Evolutionary conservation across 2,113 vertebrate species (phyloP).

Genomic region (Nycticorax nycticorax): DNA sequence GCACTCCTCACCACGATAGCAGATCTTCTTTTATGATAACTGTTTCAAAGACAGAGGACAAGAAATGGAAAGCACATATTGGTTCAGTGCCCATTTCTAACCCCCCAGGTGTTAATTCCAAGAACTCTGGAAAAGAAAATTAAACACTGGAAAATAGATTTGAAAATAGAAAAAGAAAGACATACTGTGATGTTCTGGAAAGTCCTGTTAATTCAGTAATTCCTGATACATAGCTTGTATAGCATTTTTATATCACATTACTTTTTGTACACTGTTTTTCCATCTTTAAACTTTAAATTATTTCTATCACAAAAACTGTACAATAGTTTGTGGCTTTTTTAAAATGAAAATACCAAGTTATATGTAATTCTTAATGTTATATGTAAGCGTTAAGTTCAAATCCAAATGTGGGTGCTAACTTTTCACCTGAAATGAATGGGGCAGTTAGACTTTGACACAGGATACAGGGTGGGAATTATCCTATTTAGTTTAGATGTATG

Average conservation of each 20-base stretch:
- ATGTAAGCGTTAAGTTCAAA: neutral
- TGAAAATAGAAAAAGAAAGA: neutral
- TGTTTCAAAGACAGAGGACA: neutral
- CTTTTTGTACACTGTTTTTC: neutral
- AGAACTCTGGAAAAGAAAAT: neutral
- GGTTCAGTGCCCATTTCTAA: neutral
- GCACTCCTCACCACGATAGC: neutral
- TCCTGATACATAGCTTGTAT: neutral
- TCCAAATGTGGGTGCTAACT: neutral
- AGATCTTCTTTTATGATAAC: neutral
- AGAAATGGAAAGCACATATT: neutral
- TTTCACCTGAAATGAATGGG: neutral
- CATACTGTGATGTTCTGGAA: neutral
- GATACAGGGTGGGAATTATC: neutral
- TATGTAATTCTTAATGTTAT: neutral
- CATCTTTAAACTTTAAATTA: neutral
- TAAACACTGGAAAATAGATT: neutral
- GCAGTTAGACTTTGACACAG: neutral
- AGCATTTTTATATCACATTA: too few relatives aligned
- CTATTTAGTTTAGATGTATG: neutral
- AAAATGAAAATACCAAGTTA: neutral
- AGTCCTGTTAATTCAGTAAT: neutral
- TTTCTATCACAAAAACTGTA: neutral
- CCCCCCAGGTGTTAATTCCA: neutral
- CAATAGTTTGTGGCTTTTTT: neutral